Evolutionary conservation across 1,140 invertebrate species (phyloP).

Genomic region (Manduca sexta): DNA sequence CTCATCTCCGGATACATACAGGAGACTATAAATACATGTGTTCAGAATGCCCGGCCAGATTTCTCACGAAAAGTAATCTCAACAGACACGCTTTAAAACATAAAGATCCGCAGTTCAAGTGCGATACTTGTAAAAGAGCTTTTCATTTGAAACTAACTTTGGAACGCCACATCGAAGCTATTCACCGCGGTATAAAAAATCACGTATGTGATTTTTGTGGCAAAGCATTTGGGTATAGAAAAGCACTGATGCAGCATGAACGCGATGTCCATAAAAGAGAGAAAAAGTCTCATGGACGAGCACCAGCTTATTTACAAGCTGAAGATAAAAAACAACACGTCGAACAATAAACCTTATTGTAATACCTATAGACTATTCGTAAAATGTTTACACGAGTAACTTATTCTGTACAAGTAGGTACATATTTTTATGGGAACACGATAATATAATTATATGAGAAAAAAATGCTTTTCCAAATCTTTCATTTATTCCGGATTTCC

Average conservation of each 20-base stretch:
- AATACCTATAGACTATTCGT: no score
- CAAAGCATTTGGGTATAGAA: constrained; percentile 70
- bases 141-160: constrained; percentile 51
- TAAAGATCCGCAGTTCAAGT: constrained; percentile 53
- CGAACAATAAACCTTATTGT: no score
- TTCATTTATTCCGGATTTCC: no score
- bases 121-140: constrained; percentile 50
- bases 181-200: constrained; percentile 70
- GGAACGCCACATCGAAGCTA: constrained; percentile 58
- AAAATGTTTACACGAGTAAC: background rate
- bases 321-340: constrained; percentile 16
- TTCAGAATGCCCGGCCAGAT: constrained; percentile 69
- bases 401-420: no score
- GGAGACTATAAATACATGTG: constrained; percentile 71
- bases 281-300: constrained; percentile 41
- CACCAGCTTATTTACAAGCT: constrained; percentile 44
- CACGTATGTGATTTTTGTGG: constrained; percentile 71
- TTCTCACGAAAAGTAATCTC: constrained; percentile 70
- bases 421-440: no score
- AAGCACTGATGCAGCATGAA: constrained; percentile 71
- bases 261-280: constrained; percentile 67
- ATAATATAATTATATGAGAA: no score
- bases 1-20: constrained; percentile 69
- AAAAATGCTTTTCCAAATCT: no score
- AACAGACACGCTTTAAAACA: constrained; percentile 66